A percentile compares a stretch with the other conserved stretches of the same genome.
These are phyloP conservation scores for Pelochelys cantorii DNA, from an alignment of 2,797 vertebrate species.

Conservation along the genomic window DNA sequence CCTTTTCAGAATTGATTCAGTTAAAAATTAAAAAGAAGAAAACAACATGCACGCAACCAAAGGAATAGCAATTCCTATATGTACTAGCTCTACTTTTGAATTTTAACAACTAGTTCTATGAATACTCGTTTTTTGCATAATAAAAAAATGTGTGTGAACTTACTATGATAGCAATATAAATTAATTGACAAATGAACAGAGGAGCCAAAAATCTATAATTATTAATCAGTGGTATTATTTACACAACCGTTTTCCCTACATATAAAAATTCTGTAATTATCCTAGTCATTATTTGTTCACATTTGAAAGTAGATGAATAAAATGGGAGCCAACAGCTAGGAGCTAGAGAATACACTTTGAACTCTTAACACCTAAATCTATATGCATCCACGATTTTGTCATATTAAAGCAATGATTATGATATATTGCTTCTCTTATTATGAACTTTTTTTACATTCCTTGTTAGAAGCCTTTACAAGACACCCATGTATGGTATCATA, in stretches of 20 bases:
- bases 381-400: neutral
- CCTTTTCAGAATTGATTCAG: too few relatives aligned
- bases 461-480: neutral
- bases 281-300: neutral
- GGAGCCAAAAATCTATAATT: neutral
- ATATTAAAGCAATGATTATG: neutral
- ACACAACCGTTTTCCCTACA: neutral
- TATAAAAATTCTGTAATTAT: neutral
- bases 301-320: constrained; percentile 46
- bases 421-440: neutral
- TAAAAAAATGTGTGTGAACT: neutral
- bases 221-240: neutral
- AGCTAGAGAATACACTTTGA: neutral
- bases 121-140: neutral
- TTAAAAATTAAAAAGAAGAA: neutral
- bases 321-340: neutral
- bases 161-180: neutral
- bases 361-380: neutral
- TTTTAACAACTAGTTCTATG: neutral
- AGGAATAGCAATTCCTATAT: neutral
- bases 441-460: neutral
- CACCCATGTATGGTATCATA: neutral
- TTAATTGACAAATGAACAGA: neutral
- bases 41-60: neutral
- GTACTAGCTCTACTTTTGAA: neutral